These are phyloP conservation scores for Oryzias melastigma DNA, from an alignment of 2,113 vertebrate genomes.

Conservation along the genomic window DNA sequence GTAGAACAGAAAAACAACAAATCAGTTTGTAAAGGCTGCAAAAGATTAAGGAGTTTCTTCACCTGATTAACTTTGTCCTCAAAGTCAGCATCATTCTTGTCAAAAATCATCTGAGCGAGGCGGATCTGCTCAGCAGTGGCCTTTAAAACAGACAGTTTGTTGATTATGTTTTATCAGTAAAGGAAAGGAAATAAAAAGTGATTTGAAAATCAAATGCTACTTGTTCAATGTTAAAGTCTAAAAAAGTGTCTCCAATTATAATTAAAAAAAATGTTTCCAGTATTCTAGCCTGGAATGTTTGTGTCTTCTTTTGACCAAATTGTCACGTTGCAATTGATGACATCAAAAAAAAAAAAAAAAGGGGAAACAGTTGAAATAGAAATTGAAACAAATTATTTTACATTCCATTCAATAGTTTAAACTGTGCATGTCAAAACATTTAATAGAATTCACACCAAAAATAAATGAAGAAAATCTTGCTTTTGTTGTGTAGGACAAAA, in stretches of 20 bases:
- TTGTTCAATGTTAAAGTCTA: background rate
- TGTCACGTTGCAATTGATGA: too few relatives aligned
- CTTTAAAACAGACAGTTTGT: slow-evolving; percentile 60
- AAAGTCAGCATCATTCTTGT: slow-evolving; percentile 98
- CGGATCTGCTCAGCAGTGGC: slow-evolving; percentile 97
- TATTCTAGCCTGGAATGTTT: background rate
- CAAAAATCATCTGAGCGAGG: slow-evolving; percentile 98
- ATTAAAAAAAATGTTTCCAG: background rate
- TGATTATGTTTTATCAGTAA: background rate
- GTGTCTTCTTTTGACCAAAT: too few relatives aligned
- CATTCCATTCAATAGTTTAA: too few relatives aligned
- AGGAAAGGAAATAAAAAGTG: background rate
- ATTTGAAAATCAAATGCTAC: background rate
- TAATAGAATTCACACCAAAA: too few relatives aligned
- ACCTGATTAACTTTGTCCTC: slow-evolving; percentile 99
- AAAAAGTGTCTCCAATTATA: background rate
- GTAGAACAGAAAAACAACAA: background rate
- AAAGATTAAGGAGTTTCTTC: slow-evolving; percentile 28
- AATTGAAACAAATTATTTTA: too few relatives aligned
- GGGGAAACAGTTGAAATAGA: too few relatives aligned
- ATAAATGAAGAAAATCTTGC: too few relatives aligned
- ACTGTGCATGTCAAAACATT: too few relatives aligned
- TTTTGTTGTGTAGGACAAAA: too few relatives aligned
- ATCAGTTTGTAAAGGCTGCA: background rate
- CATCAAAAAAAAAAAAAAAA: too few relatives aligned